These are phyloP conservation scores for Plagodis dolabraria DNA, from an alignment of 2,888 invertebrate species.

Conservation along the genomic window DNA sequence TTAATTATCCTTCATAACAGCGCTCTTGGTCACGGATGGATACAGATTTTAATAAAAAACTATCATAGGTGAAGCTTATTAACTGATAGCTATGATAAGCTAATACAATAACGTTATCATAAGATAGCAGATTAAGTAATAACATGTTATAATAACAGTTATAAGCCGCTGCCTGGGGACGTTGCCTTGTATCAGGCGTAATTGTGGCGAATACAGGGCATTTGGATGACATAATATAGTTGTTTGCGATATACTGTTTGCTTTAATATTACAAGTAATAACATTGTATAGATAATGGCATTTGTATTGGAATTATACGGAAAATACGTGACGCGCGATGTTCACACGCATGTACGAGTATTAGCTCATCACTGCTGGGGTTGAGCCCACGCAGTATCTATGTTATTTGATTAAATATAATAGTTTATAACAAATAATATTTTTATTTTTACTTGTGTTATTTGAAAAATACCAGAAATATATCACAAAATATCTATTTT, in stretches of 20 bases:
- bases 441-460: too few species aligned
- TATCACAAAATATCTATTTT: too few species aligned
- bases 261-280: slow-evolving; percentile 24
- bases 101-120: slow-evolving; percentile 27
- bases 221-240: slow-evolving; percentile 7
- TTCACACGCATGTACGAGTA: slow-evolving; percentile 6
- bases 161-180: slow-evolving; percentile 12
- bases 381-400: background rate
- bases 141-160: slow-evolving; percentile 13
- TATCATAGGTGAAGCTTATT: slow-evolving; percentile 33
- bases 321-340: background rate
- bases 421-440: too few species aligned
- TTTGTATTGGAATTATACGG: slow-evolving; percentile 17
- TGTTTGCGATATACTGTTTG: slow-evolving; percentile 18
- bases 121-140: slow-evolving; percentile 32
- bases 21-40: slow-evolving; percentile 32
- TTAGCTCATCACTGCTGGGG: background rate
- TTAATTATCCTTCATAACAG: slow-evolving; percentile 10
- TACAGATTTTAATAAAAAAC: slow-evolving; percentile 44
- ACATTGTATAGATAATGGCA: slow-evolving; percentile 19
- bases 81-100: slow-evolving; percentile 34
- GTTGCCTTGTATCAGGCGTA: slow-evolving; percentile 13
- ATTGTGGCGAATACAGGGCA: slow-evolving; percentile 13
- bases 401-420: background rate
- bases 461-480: too few species aligned